Evolutionary conservation across 2,797 vertebrate genomes (phyloP), one percentile per base, ranked within the genome.

Genomic region (Danionella dracula): DNA sequence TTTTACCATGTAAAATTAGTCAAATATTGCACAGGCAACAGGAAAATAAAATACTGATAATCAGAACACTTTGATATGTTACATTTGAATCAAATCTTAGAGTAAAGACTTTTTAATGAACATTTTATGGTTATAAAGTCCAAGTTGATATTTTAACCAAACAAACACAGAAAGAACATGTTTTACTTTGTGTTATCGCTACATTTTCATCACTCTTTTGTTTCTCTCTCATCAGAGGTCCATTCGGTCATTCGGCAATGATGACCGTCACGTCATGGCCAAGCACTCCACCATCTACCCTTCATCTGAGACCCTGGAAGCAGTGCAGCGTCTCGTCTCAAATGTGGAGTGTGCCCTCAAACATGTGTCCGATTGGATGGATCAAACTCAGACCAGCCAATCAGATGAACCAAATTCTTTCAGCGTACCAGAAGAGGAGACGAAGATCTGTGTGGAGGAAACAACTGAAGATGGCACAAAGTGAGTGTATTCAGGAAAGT

Each of bases 181-280:
- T n/a, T n/a, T n/a, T n/a, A n/a, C n/a, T n/a, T n/a, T n/a, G n/a
- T n/a, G n/a, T n/a, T n/a, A 6, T 27, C 23, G 23, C 32, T 3
- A 8, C 8, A 8, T 11, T 9, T 35, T 35, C 9, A 9, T 1
- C 1, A 1, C 10, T 35, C 10, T 35, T 10, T 35, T 1, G 29
- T 29, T 51, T 58, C 5, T 17, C 8, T 34, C 7, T 27, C 75
- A 27, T 75, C 89, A 99, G 95, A 96, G 96, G 92, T 98, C 96
- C 71, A 97, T 95, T 84, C 92, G 96, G 76, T 97, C 96, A 71
- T 99, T 99, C 79, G 94, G 94, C 71, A 98, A 98, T 3, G 96
- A 99, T 85, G 97, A 99, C 88, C 95, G 96, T 83, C 96, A 99
- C 16, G 95, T 98, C 77, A 98, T 99, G 97, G 94, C 97, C 53